phyloP scores from a whole-genome alignment of 2,797 vertebrate species.

The Spinus olivaceus region DNA sequence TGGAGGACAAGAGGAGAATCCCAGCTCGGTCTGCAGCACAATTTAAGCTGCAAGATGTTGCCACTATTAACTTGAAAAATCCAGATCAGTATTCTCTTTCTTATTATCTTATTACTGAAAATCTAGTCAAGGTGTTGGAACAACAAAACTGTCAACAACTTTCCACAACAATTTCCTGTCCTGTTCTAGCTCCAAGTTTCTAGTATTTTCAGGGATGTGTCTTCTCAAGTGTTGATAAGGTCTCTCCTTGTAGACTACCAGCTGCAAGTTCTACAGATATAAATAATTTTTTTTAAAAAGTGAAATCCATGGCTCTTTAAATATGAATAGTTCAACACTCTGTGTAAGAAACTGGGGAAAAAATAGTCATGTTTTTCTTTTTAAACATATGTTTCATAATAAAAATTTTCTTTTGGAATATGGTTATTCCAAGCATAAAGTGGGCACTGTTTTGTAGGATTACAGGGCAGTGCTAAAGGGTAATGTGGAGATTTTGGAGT shows the following conservation, averaged over 20 bases:
- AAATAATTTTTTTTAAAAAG: neutral
- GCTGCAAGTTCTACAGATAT: neutral
- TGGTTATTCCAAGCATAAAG: neutral
- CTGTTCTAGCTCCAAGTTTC: neutral
- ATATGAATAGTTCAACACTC: neutral
- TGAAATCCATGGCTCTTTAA: neutral
- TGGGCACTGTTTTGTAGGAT: neutral
- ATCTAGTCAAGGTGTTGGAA: neutral
- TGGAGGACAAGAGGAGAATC: neutral
- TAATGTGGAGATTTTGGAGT: neutral
- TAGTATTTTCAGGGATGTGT: neutral
- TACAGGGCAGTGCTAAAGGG: neutral
- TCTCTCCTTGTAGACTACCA: slow-evolving; percentile 31
- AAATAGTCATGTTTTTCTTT: neutral
- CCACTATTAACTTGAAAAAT: neutral
- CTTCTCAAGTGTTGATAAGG: neutral
- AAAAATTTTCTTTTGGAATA: neutral
- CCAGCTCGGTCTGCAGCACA: neutral
- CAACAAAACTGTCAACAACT: neutral
- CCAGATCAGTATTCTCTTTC: neutral
- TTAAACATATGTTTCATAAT: neutral
- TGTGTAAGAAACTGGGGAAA: neutral
- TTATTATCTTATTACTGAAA: neutral
- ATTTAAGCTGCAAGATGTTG: neutral
- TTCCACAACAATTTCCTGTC: neutral